Percentiles rank a stretch among this genome's conserved stretches.
Evolutionary conservation across 2,888 invertebrate species (phyloP).

Genomic region (Phengaris arion): DNA sequence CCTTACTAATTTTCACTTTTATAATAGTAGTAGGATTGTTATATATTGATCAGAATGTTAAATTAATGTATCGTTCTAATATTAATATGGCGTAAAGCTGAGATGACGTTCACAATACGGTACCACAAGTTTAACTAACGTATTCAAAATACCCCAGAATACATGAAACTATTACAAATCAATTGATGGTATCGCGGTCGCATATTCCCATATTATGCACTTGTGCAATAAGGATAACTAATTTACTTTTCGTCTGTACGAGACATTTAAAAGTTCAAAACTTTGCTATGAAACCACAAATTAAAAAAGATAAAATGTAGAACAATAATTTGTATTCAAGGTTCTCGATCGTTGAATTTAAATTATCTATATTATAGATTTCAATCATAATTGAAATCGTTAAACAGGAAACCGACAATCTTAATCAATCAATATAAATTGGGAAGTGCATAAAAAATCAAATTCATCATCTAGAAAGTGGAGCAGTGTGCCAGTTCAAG

Average conservation of each 20-base stretch:
- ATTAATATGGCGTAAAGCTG: no score
- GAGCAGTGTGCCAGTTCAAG: not conserved
- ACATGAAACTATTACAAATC: no score
- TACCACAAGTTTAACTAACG: no score
- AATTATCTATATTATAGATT: slow-evolving; percentile 9
- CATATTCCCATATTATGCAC: no score
- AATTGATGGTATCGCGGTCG: no score
- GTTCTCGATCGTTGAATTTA: not conserved
- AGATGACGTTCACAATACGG: no score
- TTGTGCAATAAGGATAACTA: no score
- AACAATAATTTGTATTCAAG: not conserved
- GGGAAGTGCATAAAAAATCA: not conserved
- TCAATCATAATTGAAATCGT: slow-evolving; percentile 13
- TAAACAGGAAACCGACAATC: not conserved
- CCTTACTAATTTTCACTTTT: no score
- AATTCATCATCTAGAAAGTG: not conserved
- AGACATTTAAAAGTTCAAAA: not conserved
- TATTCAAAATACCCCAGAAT: no score
- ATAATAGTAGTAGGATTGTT: no score
- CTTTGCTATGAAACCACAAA: not conserved
- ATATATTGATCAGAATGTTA: no score
- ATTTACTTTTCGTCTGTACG: not conserved
- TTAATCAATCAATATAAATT: not conserved
- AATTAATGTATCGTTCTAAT: no score
- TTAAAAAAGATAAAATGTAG: not conserved